phyloP scores from a whole-genome alignment of 1,140 invertebrate genomes.

The Chironomus tepperi region DNA sequence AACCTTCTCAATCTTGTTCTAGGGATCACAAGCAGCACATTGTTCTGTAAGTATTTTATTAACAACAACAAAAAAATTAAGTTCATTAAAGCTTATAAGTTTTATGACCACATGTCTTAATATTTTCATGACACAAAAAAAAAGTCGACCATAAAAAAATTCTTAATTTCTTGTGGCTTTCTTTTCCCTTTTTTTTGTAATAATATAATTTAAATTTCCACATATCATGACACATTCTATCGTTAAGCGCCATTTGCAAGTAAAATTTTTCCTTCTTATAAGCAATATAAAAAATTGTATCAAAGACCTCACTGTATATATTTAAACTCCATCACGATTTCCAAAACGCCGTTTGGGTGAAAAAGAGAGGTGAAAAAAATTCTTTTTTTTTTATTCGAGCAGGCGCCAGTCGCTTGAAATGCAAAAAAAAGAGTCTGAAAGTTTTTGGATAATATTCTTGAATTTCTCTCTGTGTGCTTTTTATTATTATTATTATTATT shows the following conservation, averaged over 20 bases:
- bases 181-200: neutral
- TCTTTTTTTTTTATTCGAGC: neutral
- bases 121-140: neutral
- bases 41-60: conserved; percentile 13
- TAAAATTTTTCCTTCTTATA: neutral
- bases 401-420: conserved; percentile 10
- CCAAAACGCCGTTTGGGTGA: neutral
- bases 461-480: neutral
- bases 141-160: neutral
- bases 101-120: neutral
- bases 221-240: neutral
- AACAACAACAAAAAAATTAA: neutral
- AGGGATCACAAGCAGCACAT: conserved; percentile 6
- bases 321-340: conserved; percentile 11
- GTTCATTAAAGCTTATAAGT: neutral
- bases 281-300: neutral
- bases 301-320: neutral
- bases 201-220: too few relatives aligned
- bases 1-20: conserved; percentile 3
- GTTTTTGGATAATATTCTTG: conserved; percentile 15
- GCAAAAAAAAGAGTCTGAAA: conserved; percentile 20
- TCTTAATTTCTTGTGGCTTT: conserved; percentile 1
- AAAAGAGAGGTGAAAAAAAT: conserved; percentile 2
- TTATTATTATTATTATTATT: neutral
- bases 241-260: neutral